These are phyloP conservation scores for Turnix velox DNA, from an alignment of 2,113 vertebrate genomes.

Conservation along the genomic window DNA sequence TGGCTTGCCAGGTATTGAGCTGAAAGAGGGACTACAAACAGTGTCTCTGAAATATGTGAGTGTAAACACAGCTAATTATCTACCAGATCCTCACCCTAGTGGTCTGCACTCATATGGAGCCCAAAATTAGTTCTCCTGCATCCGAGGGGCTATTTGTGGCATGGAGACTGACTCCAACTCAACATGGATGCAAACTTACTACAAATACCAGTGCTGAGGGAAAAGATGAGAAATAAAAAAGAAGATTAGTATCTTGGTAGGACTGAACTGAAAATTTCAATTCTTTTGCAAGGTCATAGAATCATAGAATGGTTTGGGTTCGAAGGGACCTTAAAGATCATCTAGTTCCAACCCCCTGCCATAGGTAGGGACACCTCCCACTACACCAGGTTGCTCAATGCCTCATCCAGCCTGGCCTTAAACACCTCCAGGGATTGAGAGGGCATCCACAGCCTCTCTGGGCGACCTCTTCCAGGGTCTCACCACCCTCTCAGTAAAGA, in stretches of 20 bases:
- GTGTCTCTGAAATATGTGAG: neutral
- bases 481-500: too few species aligned
- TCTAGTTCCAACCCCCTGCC: too few species aligned
- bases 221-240: neutral
- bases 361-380: too few species aligned
- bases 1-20: neutral
- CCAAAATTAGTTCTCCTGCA: neutral
- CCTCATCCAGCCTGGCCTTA: too few species aligned
- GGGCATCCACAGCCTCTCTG: too few species aligned
- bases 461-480: too few species aligned
- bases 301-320: too few species aligned
- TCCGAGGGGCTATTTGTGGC: neutral
- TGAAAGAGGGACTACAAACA: neutral
- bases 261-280: neutral
- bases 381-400: too few species aligned
- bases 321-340: too few species aligned
- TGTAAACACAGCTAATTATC: neutral
- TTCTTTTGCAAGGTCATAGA: neutral
- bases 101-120: neutral
- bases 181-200: rapidly evolving
- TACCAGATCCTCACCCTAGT: neutral
- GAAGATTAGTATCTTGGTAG: neutral
- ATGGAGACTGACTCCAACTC: neutral
- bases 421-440: too few species aligned
- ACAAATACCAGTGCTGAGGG: neutral